Evolutionary conservation across 2,888 invertebrate genomes (phyloP), one percentile per base, ranked within the genome.

Genomic region (Pammene fasciana): DNA sequence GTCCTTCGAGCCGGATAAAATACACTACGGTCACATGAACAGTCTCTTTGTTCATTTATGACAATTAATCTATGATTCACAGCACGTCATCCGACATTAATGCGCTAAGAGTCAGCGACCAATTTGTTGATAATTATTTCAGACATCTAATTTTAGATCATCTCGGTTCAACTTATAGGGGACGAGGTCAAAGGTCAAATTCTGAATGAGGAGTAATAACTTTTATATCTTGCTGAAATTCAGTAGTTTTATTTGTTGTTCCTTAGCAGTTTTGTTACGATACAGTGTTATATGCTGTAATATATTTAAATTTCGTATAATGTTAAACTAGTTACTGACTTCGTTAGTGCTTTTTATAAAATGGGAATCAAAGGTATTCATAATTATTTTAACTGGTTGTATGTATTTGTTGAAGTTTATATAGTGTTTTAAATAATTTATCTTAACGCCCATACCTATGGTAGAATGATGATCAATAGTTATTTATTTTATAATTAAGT

Each of bases 21-120:
- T 50, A 50, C 18, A 50, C 0, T 18, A 38, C 3, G 6, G 11
- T 26, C 26, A 26, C 26, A 48, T 50, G 38, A 38, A 57, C 55
- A 38, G 50, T 34, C 67, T 38, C 48, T 36, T 60, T 60, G 67
- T 60, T 62, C 57, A 43, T 45, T 57, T 52, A 45, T 50, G 68
- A 43, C 64, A 57, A 68, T 68, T 68, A 50, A 67, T 61, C 62
- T 57, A 68, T 68, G 68, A 68, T 64, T 68, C 68, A 68, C 48
- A 7, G 34, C 55, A 16, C 62, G 66, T 68, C 61, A 55, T 38
- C 14, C 38, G 5, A 41, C 56, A 48, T 52, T 45, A 55, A 41
- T 46, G 54, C 26, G 34, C 64, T n/a, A 64, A 68, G 68, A 68
- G 57, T 16, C 26, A 56, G 41, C 68, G 68, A 36, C 64, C 18